A percentile compares a stretch with the other conserved stretches of the same genome.
Evolutionary conservation across 2,113 vertebrate genomes (phyloP).

Genomic region (Sylvicapra grimmia): DNA sequence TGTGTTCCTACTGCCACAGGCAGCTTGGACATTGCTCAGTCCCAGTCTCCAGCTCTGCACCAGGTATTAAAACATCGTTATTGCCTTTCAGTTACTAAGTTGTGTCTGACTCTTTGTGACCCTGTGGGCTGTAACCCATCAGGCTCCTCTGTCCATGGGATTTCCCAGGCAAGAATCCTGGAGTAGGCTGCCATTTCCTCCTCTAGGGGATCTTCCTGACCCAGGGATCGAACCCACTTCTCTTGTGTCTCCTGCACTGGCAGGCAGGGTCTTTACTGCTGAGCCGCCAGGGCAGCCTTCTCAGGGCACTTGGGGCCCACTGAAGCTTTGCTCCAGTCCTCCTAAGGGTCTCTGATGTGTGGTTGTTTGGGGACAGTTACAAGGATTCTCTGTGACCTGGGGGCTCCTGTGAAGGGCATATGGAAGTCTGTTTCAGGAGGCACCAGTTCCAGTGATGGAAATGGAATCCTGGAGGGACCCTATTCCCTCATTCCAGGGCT

Average conservation of each 20-base stretch:
- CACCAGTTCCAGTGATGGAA: neutral
- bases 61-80: neutral
- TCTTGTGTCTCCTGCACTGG: neutral
- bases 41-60: neutral
- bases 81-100: neutral
- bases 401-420: accelerated
- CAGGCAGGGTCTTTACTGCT: neutral
- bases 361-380: neutral
- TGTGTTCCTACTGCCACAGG: neutral
- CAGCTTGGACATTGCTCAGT: no score
- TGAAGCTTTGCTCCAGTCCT: neutral
- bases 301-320: neutral
- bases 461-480: neutral
- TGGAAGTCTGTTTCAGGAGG: neutral
- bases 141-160: neutral
- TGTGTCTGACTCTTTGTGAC: neutral
- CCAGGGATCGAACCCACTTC: neutral
- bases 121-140: accelerated
- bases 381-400: neutral
- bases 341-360: neutral
- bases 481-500: neutral
- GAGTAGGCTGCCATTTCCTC: neutral
- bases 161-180: neutral
- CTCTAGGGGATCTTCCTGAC: neutral
- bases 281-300: neutral